Evolutionary conservation across 2,888 invertebrate species (phyloP).

Genomic region (Drosophila flavopinicola): DNA sequence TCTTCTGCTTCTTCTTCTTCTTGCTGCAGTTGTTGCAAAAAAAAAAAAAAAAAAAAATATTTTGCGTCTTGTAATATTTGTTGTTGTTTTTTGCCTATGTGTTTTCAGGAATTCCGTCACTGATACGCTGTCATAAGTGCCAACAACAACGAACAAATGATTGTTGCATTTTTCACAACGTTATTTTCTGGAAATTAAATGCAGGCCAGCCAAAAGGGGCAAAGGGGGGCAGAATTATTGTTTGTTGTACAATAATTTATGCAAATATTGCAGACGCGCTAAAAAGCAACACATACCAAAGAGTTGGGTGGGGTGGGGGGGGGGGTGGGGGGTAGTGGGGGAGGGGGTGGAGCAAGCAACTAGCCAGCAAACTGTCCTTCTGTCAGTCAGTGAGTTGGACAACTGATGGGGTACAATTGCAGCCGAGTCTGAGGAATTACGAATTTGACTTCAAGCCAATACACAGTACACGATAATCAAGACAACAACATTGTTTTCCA

Average conservation of each 20-base stretch:
- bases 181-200: slow-evolving; percentile 74
- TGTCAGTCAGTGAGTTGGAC: slow-evolving; percentile 16
- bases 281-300: slow-evolving; percentile 34
- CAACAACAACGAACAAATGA: slow-evolving; percentile 41
- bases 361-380: background rate
- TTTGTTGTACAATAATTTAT: slow-evolving; percentile 78
- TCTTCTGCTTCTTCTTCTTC: slow-evolving; percentile 16
- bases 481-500: slow-evolving; percentile 7
- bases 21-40: slow-evolving; percentile 28
- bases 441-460: slow-evolving; percentile 1
- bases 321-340: background rate
- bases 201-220: slow-evolving; percentile 20
- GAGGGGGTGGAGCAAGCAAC: background rate
- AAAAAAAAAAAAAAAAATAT: background rate
- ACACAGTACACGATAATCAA: background rate
- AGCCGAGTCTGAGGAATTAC: background rate
- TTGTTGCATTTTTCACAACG: slow-evolving; percentile 79
- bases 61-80: slow-evolving; percentile 12
- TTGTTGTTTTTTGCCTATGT: slow-evolving; percentile 67
- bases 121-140: slow-evolving; percentile 63
- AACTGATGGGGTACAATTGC: no score
- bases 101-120: slow-evolving; percentile 81
- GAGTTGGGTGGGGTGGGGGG: background rate
- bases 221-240: slow-evolving; percentile 37
- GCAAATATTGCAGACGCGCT: slow-evolving; percentile 76